phyloP scores from a whole-genome alignment of 2,113 vertebrate genomes.

The Rhizomys pruinosus region DNA sequence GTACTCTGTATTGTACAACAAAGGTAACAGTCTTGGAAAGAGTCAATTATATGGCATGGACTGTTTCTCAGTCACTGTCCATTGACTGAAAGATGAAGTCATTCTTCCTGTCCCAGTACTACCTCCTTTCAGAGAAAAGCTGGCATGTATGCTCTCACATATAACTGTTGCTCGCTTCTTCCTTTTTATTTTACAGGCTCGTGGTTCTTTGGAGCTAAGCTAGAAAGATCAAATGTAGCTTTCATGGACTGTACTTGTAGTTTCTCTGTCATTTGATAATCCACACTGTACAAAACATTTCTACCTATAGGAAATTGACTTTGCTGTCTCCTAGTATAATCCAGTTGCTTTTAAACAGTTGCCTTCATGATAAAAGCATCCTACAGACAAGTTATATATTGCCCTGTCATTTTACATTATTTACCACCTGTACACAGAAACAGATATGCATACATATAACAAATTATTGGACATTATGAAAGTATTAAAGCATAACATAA shows the following conservation, averaged over 20 bases:
- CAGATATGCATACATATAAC: background rate
- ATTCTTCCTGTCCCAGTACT: background rate
- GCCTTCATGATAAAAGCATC: background rate
- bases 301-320: background rate
- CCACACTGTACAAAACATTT: background rate
- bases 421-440: too few relatives aligned
- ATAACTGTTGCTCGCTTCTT: background rate
- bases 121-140: background rate
- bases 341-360: background rate
- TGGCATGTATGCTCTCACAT: background rate
- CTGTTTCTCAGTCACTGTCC: background rate
- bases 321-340: background rate
- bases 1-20: background rate
- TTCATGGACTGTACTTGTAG: background rate
- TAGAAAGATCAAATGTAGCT: background rate
- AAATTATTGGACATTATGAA: slow-evolving; percentile 1
- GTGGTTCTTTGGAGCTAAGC: background rate
- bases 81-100: background rate
- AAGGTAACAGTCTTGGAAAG: background rate
- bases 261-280: background rate
- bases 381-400: background rate
- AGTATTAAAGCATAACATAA: background rate
- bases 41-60: background rate
- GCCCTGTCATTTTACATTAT: background rate
- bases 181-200: background rate